phyloP scores from a whole-genome alignment of 2,888 invertebrate genomes.

The Blastobasis lacticolella region DNA sequence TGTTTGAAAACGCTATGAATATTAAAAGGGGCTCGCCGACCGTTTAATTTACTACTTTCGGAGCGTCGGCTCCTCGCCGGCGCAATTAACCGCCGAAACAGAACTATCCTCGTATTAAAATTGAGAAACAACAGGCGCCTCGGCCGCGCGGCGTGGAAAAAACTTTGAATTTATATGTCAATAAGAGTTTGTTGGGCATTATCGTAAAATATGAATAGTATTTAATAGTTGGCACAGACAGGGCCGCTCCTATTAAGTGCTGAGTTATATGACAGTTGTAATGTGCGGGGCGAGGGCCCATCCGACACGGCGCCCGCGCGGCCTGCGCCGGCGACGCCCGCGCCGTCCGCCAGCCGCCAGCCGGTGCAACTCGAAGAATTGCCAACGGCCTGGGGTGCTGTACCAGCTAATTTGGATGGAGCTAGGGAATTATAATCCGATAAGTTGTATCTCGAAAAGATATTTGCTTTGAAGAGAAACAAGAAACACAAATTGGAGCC shows the following conservation, averaged over 20 bases:
- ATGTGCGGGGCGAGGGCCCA: constrained; percentile 23
- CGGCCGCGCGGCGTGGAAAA: constrained; percentile 44
- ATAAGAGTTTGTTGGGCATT: constrained; percentile 66
- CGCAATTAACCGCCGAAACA: constrained; percentile 62
- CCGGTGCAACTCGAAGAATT: neutral
- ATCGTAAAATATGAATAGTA: constrained; percentile 66
- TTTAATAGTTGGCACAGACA: constrained; percentile 67
- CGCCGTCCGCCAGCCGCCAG: neutral
- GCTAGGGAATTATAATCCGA: too few relatives aligned
- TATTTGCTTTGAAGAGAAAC: too few relatives aligned
- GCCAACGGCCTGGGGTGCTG: too few relatives aligned
- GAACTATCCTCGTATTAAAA: constrained; percentile 63
- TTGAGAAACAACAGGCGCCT: constrained; percentile 65
- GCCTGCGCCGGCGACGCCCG: neutral
- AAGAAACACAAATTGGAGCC: too few relatives aligned
- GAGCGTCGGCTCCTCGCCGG: constrained; percentile 32
- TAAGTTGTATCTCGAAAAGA: too few relatives aligned
- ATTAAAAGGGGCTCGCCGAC: constrained; percentile 60
- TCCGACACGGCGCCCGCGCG: neutral
- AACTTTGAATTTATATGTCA: constrained; percentile 64
- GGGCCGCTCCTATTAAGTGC: constrained; percentile 61
- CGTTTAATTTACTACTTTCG: constrained; percentile 63
- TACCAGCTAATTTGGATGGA: too few relatives aligned
- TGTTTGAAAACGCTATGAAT: constrained; percentile 69
- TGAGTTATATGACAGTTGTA: constrained; percentile 65